Base-by-base conservation (phyloP, 2,888 invertebrate species). In the Limnephilus auricula region DNA sequence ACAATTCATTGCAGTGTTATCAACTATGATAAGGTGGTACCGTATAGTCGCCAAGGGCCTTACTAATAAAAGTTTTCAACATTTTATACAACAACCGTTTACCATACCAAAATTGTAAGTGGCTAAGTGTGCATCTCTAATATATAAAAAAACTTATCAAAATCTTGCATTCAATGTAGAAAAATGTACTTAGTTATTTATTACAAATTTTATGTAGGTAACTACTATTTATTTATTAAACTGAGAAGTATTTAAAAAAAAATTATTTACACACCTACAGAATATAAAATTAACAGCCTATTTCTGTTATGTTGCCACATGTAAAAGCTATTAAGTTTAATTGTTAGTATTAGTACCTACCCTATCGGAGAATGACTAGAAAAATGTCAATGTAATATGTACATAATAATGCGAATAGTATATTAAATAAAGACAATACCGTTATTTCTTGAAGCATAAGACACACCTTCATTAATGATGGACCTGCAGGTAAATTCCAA, bases 381-480 rank as follows among this genome's bases (percentile, higher is more conserved):
- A 65, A 25, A 65, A 65, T 65, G 50, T 65, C 18, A 65, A 65
- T 65, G 50, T 65, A 65, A 65, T 65, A 65, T 65, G 25, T 65
- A 65, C 65, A 65, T 65, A 25, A n/a, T 25, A 65, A 65, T 65
- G 10, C 9, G n/a, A 85, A 32, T 85, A 85, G 10, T 85, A n/a
- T n/a, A 84, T 40, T 25, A 85, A 85, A 85, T 85, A 85, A 30
- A 85, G 40, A 40, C 40, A 85, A 40, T 90, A 90, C 90, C 90
- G 86, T 90, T 84, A 90, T 90, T 90, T 90, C 90, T 90, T 90
- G 90, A 86, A 86, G 90, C 86, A 86, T 34, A 90, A 90, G 90
- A 90, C 90, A 90, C 90, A 90, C 86, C 85, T 90, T 83, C 78
- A 65, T 78, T 84, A 84, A 50, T 80, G 90, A 86, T 79, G 90